Conservation (phyloP, 1,140 invertebrate species). For the Temnothorax longispinosus region DNA sequence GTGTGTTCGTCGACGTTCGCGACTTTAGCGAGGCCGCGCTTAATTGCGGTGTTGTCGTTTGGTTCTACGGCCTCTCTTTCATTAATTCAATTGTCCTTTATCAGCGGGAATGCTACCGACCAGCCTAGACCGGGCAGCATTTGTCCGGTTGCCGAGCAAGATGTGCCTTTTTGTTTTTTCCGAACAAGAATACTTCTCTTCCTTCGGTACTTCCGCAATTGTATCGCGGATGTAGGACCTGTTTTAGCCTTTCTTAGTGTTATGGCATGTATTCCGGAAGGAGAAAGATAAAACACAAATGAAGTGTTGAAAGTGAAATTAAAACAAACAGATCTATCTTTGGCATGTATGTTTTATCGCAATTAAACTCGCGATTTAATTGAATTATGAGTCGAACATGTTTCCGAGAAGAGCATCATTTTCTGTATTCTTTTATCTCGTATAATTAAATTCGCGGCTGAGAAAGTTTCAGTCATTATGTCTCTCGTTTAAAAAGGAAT, state of each 20-base stretch:
- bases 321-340: not conserved
- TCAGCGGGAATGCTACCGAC: constrained; percentile 67
- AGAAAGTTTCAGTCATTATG: not conserved
- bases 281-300: not conserved
- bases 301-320: not conserved
- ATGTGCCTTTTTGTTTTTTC: not conserved
- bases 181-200: not conserved
- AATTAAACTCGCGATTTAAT: not conserved
- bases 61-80: constrained; percentile 77
- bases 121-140: constrained; percentile 49
- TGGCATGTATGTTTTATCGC: not conserved
- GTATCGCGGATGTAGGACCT: not conserved
- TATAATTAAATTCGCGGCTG: not conserved
- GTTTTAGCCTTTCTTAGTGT: not conserved
- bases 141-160: constrained; percentile 63
- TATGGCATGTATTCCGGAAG: not conserved
- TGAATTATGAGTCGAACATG: not conserved
- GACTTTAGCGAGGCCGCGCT: constrained; percentile 63
- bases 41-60: constrained; percentile 73
- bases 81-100: constrained; percentile 79
- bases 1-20: not conserved
- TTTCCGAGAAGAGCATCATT: not conserved
- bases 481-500: not conserved
- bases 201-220: not conserved
- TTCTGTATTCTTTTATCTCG: not conserved